Evolutionary conservation across 2,888 invertebrate species (phyloP), one percentile per base, ranked within the genome.

Genomic region (Brassicogethes aeneus): DNA sequence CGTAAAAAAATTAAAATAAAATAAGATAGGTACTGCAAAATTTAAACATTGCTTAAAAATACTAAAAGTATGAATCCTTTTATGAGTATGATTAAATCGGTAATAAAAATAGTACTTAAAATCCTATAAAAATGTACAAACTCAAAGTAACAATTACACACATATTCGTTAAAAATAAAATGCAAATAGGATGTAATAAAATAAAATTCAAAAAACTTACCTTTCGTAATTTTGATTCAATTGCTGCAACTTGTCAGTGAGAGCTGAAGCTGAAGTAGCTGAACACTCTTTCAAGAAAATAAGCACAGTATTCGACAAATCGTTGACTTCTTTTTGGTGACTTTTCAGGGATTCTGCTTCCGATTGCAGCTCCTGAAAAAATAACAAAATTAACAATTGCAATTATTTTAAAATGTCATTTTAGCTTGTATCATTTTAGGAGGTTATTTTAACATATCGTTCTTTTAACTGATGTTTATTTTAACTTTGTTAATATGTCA

Each of bases 341-440:
- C 80, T 75, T 65, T 79, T 78, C 50, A 85, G 70, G 54, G 80
- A 75, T 59, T 80, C 77, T 47, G 83, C 81, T 71, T 87, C 87
- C 51, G 71, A 71, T 65, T 81, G 77, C 55, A 87, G 71, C 64
- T 85, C 85, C 88, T 88, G 65, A 44, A 57, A 54, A 49, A 53
- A 50, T 40, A 39, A 29, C 16, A 15, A 7, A 34, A 23, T 23
- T 10, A 23, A 23, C 5, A 7, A 10, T 7, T 23, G 23, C 23
- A 23, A 5, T 5, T 10, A 23, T 10, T 7, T 7, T 7, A 23
- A 5, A 23, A 23, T 7, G 5, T 10, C 23, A 23, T 23, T 7
- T 23, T 23, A 23, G 10, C 23, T n/a, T n/a, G n/a, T n/a, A n/a
- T n/a, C n/a, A n/a, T n/a, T n/a, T n/a, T n/a, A n/a, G n/a, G n/a